Percentiles rank a stretch among this genome's conserved stretches.
These are phyloP conservation scores for Pseudanteris insignis DNA, from an alignment of 2,888 invertebrate genomes.

Conservation along the genomic window DNA sequence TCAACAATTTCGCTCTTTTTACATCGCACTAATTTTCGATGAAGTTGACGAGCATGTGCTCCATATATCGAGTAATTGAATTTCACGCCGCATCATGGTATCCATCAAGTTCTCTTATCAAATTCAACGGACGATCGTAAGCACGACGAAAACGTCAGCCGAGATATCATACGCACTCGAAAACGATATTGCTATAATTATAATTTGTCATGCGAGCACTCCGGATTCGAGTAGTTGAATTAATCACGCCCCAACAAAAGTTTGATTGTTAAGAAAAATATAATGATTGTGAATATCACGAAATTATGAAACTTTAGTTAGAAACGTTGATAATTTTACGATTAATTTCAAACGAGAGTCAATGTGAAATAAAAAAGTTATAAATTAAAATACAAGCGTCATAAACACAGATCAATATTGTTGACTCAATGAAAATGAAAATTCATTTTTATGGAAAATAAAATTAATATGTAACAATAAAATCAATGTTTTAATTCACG, in stretches of 20 bases:
- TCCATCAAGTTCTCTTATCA: constrained; percentile 40
- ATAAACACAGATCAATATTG: too few species aligned
- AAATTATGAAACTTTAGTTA: too few species aligned
- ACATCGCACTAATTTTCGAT: constrained; percentile 37
- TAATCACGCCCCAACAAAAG: not conserved
- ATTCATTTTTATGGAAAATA: too few species aligned
- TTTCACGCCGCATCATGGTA: constrained; percentile 42
- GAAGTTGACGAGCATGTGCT: constrained; percentile 40
- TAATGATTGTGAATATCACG: too few species aligned
- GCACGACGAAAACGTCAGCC: constrained; percentile 36
- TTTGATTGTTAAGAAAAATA: too few species aligned
- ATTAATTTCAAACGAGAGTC: too few species aligned
- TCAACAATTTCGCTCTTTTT: constrained; percentile 41
- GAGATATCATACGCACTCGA: constrained; percentile 31
- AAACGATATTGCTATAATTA: constrained; percentile 40
- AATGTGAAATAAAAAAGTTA: too few species aligned
- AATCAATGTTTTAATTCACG: too few species aligned
- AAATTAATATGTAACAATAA: too few species aligned
- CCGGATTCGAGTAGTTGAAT: not conserved
- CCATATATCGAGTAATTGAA: constrained; percentile 37
- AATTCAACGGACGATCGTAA: constrained; percentile 39
- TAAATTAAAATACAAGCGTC: too few species aligned
- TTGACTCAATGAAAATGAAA: too few species aligned
- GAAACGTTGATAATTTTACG: too few species aligned
- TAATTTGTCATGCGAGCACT: constrained; percentile 25